These are phyloP conservation scores for Bathynomus jamesi DNA, from an alignment of 1,140 invertebrate species.

Conservation along the genomic window DNA sequence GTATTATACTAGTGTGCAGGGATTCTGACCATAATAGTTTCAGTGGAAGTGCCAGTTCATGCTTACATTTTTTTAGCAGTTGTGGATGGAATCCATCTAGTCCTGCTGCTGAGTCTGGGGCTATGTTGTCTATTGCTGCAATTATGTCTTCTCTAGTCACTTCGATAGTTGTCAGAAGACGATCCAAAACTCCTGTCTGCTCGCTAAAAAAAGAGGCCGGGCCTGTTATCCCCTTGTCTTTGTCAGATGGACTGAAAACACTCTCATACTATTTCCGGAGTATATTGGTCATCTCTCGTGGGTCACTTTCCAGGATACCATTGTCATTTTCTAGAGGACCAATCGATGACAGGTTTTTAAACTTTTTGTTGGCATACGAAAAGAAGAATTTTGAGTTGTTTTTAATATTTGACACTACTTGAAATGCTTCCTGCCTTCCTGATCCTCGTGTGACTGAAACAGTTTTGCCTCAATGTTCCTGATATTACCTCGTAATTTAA, in stretches of 20 bases:
- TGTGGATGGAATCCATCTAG: conserved; percentile 8
- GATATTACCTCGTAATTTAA: too few species aligned
- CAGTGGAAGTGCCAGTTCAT: conserved; percentile 2
- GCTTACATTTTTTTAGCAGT: conserved; percentile 13
- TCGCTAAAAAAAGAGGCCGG: conserved; percentile 3
- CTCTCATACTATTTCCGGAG: conserved; percentile 4
- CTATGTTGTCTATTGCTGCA: conserved; percentile 7
- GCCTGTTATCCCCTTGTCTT: conserved; percentile 2
- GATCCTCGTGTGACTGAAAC: too few species aligned
- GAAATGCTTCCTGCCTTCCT: too few species aligned
- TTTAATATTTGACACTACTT: too few species aligned
- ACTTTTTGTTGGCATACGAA: too few species aligned
- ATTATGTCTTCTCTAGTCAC: conserved; percentile 12
- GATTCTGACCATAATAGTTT: conserved; percentile 5
- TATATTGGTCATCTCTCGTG: conserved; percentile 8
- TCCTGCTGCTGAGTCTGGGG: conserved; percentile 16
- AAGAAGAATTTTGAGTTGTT: too few species aligned
- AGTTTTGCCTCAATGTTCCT: too few species aligned
- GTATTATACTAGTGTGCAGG: too few species aligned
- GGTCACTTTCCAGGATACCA: too few species aligned
- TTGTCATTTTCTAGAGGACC: too few species aligned
- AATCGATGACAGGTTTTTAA: too few species aligned
- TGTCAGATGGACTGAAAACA: conserved; percentile 2
- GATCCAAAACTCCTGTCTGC: neutral
- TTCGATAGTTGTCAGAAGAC: conserved; percentile 1